Percentiles rank a stretch among this genome's conserved stretches.
These are phyloP conservation scores for Neoascia interrupta DNA, from an alignment of 2,888 invertebrate species.

Conservation along the genomic window DNA sequence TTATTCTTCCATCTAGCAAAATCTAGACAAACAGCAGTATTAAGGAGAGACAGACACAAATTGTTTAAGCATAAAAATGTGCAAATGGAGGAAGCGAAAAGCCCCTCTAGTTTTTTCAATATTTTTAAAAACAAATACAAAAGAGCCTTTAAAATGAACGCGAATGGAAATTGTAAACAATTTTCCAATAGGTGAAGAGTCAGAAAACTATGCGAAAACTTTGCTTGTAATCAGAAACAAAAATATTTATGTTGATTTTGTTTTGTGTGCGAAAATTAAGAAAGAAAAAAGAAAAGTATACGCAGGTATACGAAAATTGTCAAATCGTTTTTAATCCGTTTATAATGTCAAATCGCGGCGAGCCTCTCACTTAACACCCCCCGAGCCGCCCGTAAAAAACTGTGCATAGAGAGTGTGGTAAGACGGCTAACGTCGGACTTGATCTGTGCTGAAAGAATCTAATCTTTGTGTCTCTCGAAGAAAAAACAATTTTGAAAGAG, in stretches of 20 bases:
- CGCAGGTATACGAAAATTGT: constrained; percentile 32
- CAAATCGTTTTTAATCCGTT: constrained; percentile 50
- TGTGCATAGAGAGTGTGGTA: constrained; percentile 12
- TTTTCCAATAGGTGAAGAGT: constrained; percentile 52
- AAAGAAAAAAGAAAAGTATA: no score
- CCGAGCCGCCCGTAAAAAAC: no score
- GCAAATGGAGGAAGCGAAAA: constrained; percentile 65
- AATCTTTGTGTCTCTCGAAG: constrained; percentile 2
- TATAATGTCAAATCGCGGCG: constrained; percentile 41
- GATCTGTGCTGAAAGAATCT: constrained; percentile 14
- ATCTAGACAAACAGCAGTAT: constrained; percentile 51
- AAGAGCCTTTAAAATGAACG: constrained; percentile 58
- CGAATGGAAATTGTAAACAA: constrained; percentile 56
- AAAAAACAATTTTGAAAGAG: constrained; percentile 28
- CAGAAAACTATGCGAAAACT: constrained; percentile 39
- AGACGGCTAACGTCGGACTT: constrained; percentile 4
- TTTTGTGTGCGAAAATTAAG: constrained; percentile 60
- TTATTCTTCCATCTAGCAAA: constrained; percentile 41
- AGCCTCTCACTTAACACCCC: constrained; percentile 18
- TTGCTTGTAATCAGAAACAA: constrained; percentile 54
- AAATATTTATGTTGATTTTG: constrained; percentile 63
- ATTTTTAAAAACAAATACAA: constrained; percentile 62
- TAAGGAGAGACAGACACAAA: constrained; percentile 34
- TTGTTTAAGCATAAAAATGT: constrained; percentile 45
- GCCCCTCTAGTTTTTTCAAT: constrained; percentile 50